Percentiles rank a stretch among this genome's conserved stretches.
Evolutionary conservation across 2,888 invertebrate species (phyloP).

Genomic region (Norana najaformis): DNA sequence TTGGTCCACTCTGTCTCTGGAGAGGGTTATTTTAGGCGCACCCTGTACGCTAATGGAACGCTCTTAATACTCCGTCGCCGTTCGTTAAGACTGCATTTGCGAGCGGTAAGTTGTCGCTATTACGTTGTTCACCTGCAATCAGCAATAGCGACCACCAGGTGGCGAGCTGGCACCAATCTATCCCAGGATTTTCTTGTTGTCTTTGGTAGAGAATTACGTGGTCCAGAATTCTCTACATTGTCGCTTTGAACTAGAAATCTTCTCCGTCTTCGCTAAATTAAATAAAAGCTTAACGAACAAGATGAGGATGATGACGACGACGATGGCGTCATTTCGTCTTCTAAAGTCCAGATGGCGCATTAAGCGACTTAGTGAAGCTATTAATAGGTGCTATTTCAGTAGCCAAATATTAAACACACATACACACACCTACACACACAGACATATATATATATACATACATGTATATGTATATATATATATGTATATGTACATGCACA

Average conservation of each 20-base stretch:
- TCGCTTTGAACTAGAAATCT: not conserved
- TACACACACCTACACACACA: too few species aligned
- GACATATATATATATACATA: too few species aligned
- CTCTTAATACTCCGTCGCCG: not conserved
- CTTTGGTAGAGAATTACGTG: not conserved
- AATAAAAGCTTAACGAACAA: not conserved
- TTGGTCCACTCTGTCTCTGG: not conserved
- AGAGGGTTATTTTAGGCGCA: not conserved
- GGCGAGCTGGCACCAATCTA: not conserved
- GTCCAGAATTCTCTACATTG: not conserved
- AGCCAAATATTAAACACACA: too few species aligned
- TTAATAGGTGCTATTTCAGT: not conserved
- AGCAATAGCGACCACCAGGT: not conserved
- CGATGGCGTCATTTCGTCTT: not conserved
- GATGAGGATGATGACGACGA: not conserved
- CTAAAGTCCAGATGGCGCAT: not conserved
- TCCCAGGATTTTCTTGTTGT: not conserved
- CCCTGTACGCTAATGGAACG: not conserved
- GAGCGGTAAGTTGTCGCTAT: not conserved
- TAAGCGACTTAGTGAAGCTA: not conserved
- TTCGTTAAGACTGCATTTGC: not conserved
- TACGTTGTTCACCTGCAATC: not conserved
- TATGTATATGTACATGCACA: not conserved
- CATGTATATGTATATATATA: too few species aligned
- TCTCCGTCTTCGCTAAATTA: not conserved